Evolutionary conservation across 1,140 invertebrate genomes (phyloP), one percentile per base, ranked within the genome.

Genomic region (Aphelinus atriplicis): DNA sequence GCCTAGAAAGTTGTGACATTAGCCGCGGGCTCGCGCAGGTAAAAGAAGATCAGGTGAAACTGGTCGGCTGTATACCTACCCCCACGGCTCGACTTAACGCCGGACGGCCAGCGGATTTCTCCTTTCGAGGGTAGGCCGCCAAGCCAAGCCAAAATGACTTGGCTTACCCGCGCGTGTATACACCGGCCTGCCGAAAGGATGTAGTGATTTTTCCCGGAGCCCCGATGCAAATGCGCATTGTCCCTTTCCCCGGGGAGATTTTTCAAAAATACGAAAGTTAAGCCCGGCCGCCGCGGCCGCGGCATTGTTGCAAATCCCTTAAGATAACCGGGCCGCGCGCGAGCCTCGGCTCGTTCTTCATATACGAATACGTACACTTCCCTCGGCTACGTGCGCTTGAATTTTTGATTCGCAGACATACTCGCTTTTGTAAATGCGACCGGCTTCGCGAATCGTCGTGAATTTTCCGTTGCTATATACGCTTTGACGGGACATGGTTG

Each of bases 241-340:
- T 78, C 42, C 53, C 51, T 53, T 9, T 9, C 51, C 51, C 51
- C 51, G 46, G 53, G 74, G 66, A 65, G 43, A 78, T 78, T 79
- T 79, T 75, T 71, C 65, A 48, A 64, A 77, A 73, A 74, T 73
- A 58, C 60, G 56, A 76, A 80, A 83, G 83, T 80, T 78, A 79
- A 80, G 64, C 68, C 73, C 64, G 6, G 60, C 26, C 46, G 6
- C 42, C 6, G 0, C 45, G 43, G 62, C 6, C 57, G 46, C 7
- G 50, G 64, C 48, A 79, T 82, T 81, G 76, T 82, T 77, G 71
- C 81, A 82, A 82, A 83, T 82, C 81, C 80, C 71, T 81, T 80
- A 72, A 81, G 81, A 84, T 84, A 84, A 83, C 79, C 71, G 73
- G 4, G 45, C 56, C 76, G 73, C 57, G 26, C 57, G 57, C 7